Evolutionary conservation across 2,113 vertebrate species (phyloP).

Genomic region (Coreoperca whiteheadi): DNA sequence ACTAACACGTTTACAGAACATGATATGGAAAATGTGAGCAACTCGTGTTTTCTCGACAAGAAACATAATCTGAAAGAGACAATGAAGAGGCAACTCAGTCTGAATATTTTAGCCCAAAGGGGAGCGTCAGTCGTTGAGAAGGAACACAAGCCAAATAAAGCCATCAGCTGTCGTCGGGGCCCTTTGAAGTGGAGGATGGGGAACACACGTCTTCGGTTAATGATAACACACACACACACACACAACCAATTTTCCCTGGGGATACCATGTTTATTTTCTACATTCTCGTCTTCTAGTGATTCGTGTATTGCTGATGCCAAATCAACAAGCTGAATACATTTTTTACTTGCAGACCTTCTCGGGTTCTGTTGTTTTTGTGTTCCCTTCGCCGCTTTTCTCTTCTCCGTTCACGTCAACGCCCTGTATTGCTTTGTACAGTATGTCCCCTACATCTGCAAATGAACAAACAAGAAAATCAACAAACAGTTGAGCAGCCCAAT

Average conservation of each 20-base stretch:
- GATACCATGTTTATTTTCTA: slow-evolving; percentile 29
- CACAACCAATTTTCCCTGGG: not conserved
- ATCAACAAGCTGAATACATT: slow-evolving; percentile 7
- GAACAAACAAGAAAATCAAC: not conserved
- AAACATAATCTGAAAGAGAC: slow-evolving; percentile 10
- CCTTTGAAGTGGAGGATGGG: slow-evolving; percentile 42
- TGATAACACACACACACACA: slow-evolving; percentile 24
- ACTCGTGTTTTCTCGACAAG: not conserved
- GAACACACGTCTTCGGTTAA: slow-evolving; percentile 30
- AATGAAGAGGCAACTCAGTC: not conserved
- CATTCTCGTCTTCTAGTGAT: not conserved
- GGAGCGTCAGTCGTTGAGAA: slow-evolving; percentile 20
- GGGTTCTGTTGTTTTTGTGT: not conserved
- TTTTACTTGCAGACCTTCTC: not conserved
- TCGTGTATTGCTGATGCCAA: slow-evolving; percentile 8
- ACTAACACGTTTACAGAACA: not conserved
- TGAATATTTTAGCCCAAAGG: slow-evolving; percentile 29
- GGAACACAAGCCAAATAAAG: slow-evolving; percentile 34
- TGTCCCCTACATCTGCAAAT: not conserved
- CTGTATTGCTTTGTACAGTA: not conserved
- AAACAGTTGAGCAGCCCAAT: too few relatives aligned
- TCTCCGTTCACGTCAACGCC: not conserved
- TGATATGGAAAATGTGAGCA: slow-evolving; percentile 7
- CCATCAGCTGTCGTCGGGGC: slow-evolving; percentile 34
- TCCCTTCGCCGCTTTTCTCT: not conserved